Conservation (phyloP, 1,140 invertebrate genomes). For the Reticulitermes speratus region DNA sequence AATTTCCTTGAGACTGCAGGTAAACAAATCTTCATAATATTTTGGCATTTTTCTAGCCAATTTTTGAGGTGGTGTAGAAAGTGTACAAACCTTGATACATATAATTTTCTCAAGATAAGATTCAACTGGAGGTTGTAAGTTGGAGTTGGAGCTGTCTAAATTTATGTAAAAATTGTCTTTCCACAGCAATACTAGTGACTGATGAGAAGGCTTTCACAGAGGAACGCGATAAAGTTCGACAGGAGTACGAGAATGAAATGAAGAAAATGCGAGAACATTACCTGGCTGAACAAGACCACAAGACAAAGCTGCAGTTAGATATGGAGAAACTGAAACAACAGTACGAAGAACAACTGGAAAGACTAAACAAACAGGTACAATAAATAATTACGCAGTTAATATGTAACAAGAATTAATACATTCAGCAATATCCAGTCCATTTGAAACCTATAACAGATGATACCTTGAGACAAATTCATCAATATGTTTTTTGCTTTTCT, state of each 20-base stretch:
- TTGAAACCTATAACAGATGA: too few species aligned
- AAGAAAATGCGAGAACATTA: slow-evolving; percentile 49
- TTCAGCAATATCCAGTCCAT: too few species aligned
- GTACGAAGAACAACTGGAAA: slow-evolving; percentile 42
- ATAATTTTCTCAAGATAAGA: too few species aligned
- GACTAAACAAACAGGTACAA: slow-evolving; percentile 26
- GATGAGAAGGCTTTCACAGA: neutral
- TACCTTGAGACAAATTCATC: too few species aligned
- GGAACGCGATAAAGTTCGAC: slow-evolving; percentile 41
- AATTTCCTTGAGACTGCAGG: too few species aligned
- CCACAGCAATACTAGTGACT: neutral
- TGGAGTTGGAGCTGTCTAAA: too few species aligned
- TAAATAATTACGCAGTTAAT: neutral
- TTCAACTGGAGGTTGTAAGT: too few species aligned
- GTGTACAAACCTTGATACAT: too few species aligned
- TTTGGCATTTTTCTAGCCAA: too few species aligned
- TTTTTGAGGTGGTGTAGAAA: too few species aligned
- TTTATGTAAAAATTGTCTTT: neutral
- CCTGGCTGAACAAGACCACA: slow-evolving; percentile 49
- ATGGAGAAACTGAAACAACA: slow-evolving; percentile 48
- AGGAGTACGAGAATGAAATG: slow-evolving; percentile 51
- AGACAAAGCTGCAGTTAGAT: slow-evolving; percentile 50
- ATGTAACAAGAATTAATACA: neutral
- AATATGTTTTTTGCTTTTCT: too few species aligned
- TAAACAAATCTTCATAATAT: too few species aligned